A percentile compares a stretch with the other conserved stretches of the same genome.
Conservation (phyloP, 2,888 invertebrate species). For the Anarsia innoxiella region DNA sequence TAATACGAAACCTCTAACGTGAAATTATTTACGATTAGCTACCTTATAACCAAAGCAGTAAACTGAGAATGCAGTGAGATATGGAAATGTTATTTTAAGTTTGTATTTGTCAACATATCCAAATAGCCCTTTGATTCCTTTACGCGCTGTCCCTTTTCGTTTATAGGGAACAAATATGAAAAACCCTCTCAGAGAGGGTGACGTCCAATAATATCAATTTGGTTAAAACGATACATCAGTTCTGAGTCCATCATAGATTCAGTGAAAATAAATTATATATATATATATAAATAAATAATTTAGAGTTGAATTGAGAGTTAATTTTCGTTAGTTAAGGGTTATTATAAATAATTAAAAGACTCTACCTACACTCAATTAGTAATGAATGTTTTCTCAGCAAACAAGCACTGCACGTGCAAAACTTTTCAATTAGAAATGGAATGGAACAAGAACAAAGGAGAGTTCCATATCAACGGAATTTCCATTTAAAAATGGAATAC, state of each 20-base stretch:
- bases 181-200: slow-evolving; percentile 29
- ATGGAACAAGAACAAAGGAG: slow-evolving; percentile 53
- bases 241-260: slow-evolving; percentile 2
- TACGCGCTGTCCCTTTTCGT: slow-evolving; percentile 44
- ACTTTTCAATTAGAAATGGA: slow-evolving; percentile 41
- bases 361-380: no score
- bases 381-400: no score
- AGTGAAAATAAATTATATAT: not conserved
- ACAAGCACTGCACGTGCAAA: slow-evolving; percentile 29
- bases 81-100: slow-evolving; percentile 7
- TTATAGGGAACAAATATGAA: slow-evolving; percentile 34
- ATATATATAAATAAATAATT: not conserved
- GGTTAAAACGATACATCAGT: slow-evolving; percentile 21
- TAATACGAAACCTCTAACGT: slow-evolving; percentile 46
- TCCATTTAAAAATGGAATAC: slow-evolving; percentile 60
- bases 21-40: slow-evolving; percentile 9
- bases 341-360: no score
- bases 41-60: slow-evolving; percentile 16
- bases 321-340: no score
- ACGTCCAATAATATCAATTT: slow-evolving; percentile 46
- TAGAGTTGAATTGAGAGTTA: no score
- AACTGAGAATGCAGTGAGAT: slow-evolving; percentile 15
- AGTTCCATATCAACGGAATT: slow-evolving; percentile 61
- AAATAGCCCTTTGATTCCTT: slow-evolving; percentile 69
- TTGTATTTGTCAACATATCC: slow-evolving; percentile 67